phyloP scores from a whole-genome alignment of 1,140 invertebrate species.

The Cardiocondyla obscurior region DNA sequence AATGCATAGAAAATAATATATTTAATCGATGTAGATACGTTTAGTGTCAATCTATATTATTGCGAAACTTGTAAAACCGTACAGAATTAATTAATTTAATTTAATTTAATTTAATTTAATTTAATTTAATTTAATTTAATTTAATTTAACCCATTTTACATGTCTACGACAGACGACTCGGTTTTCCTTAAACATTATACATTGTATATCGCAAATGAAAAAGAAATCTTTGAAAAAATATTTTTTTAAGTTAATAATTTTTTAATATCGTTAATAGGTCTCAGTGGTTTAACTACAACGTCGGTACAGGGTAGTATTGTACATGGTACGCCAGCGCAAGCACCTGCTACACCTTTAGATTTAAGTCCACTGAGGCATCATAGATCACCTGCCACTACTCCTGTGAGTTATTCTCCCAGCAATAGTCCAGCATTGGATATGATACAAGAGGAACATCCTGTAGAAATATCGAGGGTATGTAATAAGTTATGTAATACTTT shows the following conservation, averaged over 20 bases:
- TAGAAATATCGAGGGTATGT: slow-evolving; percentile 83
- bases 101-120: too few relatives aligned
- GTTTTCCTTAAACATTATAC: too few relatives aligned
- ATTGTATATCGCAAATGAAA: not conserved
- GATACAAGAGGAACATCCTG: slow-evolving; percentile 92
- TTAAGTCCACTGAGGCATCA: slow-evolving; percentile 82
- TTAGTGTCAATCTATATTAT: too few relatives aligned
- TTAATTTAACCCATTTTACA: too few relatives aligned
- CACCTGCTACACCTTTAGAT: slow-evolving; percentile 81
- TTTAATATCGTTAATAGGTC: slow-evolving; percentile 66
- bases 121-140: too few relatives aligned
- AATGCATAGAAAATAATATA: too few relatives aligned
- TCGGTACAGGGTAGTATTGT: slow-evolving; percentile 82
- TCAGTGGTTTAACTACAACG: slow-evolving; percentile 81
- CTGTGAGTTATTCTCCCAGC: slow-evolving; percentile 83
- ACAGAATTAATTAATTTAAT: too few relatives aligned
- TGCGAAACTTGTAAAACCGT: too few relatives aligned
- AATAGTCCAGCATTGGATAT: slow-evolving; percentile 91
- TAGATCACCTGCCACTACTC: slow-evolving; percentile 83
- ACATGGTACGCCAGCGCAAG: slow-evolving; percentile 82
- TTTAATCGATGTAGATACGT: too few relatives aligned
- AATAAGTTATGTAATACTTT: slow-evolving; percentile 74
- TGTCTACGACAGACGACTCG: too few relatives aligned
- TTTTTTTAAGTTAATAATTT: not conserved
- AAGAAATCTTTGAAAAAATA: not conserved